Conservation (phyloP, 1,140 invertebrate species). For the Armadillidium nasatum region DNA sequence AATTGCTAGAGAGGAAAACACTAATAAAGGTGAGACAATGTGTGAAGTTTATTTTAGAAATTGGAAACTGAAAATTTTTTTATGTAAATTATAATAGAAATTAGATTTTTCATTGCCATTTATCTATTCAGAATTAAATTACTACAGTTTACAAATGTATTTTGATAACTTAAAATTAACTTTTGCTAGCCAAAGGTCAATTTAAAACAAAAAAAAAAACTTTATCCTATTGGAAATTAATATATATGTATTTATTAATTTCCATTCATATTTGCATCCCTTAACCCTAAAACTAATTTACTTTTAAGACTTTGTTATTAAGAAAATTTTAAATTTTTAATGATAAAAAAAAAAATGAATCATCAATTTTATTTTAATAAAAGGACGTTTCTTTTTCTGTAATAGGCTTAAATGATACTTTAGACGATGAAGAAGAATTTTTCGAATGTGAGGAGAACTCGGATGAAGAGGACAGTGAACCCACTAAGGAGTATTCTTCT, state of each 20-base stretch:
- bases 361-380: too few species aligned
- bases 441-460: slow-evolving; percentile 45
- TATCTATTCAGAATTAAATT: slow-evolving; percentile 8
- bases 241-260: too few species aligned
- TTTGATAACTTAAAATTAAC: too few species aligned
- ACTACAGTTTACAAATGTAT: not conserved
- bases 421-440: slow-evolving; percentile 47
- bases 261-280: too few species aligned
- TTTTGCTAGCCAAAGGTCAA: too few species aligned
- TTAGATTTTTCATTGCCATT: not conserved
- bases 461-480: slow-evolving; percentile 29
- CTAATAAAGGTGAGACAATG: slow-evolving; percentile 42
- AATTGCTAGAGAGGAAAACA: slow-evolving; percentile 51
- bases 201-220: too few species aligned
- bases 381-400: not conserved
- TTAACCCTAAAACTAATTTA: too few species aligned
- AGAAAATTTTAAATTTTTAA: too few species aligned
- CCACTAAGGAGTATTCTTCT: slow-evolving; percentile 47
- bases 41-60: slow-evolving; percentile 14
- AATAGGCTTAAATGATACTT: slow-evolving; percentile 24
- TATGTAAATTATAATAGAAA: not conserved
- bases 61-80: not conserved
- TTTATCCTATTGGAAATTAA: too few species aligned
- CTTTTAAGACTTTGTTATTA: too few species aligned
- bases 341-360: too few species aligned